Conservation (phyloP, 2,113 vertebrate species). For the Mustela lutreola region DNA sequence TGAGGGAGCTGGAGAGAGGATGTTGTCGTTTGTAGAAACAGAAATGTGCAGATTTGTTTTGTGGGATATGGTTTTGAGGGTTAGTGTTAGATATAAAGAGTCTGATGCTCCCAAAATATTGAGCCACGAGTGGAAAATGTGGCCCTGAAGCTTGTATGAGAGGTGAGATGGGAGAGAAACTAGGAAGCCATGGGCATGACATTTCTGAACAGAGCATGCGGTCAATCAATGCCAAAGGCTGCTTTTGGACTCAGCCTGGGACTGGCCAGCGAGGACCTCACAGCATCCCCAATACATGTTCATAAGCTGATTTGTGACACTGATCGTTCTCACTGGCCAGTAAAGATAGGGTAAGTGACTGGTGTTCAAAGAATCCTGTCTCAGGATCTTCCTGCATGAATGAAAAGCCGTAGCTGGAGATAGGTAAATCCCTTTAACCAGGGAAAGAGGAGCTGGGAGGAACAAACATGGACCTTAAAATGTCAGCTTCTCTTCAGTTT, state of each 20-base stretch:
- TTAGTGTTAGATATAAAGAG: background rate
- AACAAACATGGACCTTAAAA: background rate
- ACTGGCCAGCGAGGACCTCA: slow-evolving; percentile 55
- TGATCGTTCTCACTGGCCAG: slow-evolving; percentile 57
- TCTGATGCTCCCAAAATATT: background rate
- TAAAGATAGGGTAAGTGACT: slow-evolving; percentile 59
- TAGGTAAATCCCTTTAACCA: slow-evolving; percentile 49
- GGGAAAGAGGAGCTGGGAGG: background rate
- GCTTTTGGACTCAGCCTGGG: slow-evolving; percentile 55
- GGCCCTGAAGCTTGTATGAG: background rate
- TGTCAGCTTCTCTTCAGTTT: background rate
- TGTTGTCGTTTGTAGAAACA: background rate
- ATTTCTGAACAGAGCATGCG: background rate
- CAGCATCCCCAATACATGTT: background rate
- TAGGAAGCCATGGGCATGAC: background rate
- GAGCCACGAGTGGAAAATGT: background rate
- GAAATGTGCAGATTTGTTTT: background rate
- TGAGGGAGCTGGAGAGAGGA: background rate
- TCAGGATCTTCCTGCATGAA: slow-evolving; percentile 68
- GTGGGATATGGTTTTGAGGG: background rate
- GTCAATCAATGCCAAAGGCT: background rate
- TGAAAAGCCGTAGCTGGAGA: slow-evolving; percentile 48
- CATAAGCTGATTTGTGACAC: background rate
- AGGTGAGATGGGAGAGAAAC: background rate
- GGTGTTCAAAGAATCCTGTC: slow-evolving; percentile 47